Percentiles rank a stretch among this genome's conserved stretches.
These are phyloP conservation scores for Nomada flava DNA, from an alignment of 2,888 invertebrate species.

Conservation along the genomic window DNA sequence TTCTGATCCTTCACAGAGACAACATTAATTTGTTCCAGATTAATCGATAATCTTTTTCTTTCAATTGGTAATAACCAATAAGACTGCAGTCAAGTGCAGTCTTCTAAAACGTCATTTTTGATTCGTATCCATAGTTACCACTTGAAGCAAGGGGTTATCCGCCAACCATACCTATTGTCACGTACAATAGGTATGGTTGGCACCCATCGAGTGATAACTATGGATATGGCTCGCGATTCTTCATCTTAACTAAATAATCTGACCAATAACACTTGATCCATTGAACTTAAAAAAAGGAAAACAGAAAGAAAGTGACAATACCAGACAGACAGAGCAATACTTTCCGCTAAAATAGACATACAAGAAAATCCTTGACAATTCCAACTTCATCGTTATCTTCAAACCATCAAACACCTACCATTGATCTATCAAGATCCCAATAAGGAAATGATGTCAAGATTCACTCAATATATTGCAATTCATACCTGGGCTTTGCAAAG, in stretches of 20 bases:
- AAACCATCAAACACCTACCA: neutral
- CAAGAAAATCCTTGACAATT: neutral
- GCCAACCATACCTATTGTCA: slow-evolving; percentile 22
- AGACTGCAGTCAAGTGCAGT: slow-evolving; percentile 1
- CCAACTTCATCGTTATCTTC: neutral
- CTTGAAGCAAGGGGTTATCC: slow-evolving; percentile 27
- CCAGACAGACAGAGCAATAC: neutral
- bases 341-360: no score
- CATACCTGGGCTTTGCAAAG: slow-evolving; percentile 18
- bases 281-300: no score
- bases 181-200: slow-evolving; percentile 28
- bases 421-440: neutral
- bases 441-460: neutral
- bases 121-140: slow-evolving; percentile 59
- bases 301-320: neutral
- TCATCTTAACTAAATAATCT: neutral
- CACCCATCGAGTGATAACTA: slow-evolving; percentile 57
- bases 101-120: neutral
- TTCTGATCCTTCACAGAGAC: neutral
- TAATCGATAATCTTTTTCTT: neutral
- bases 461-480: neutral
- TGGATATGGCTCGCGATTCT: slow-evolving; percentile 49
- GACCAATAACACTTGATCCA: neutral
- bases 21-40: neutral
- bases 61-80: neutral